Evolutionary conservation across 1,140 invertebrate species (phyloP).

Genomic region (Pissodes strobi): DNA sequence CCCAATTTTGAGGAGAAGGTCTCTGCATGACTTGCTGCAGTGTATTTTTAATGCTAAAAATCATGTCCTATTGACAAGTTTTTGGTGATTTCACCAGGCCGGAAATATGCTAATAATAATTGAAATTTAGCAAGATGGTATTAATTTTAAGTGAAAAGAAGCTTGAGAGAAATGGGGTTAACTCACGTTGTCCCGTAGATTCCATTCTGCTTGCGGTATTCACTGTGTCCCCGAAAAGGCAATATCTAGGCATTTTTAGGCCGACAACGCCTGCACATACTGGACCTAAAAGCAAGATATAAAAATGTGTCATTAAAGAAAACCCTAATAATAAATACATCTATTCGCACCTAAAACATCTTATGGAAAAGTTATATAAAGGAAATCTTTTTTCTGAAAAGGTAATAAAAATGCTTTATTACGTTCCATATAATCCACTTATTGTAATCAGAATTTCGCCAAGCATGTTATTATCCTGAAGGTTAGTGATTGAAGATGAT

Average conservation of each 20-base stretch:
- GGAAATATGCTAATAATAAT: no score
- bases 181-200: conserved; percentile 77
- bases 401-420: neutral
- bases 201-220: conserved; percentile 95
- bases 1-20: conserved; percentile 73
- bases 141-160: no score
- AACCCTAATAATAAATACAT: conserved; percentile 13
- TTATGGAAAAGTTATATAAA: neutral
- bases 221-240: conserved; percentile 88
- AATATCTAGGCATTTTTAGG: conserved; percentile 88
- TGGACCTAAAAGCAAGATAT: conserved; percentile 66
- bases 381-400: neutral
- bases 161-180: neutral
- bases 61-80: no score
- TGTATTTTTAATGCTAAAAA: conserved; percentile 81
- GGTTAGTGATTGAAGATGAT: no score
- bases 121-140: no score
- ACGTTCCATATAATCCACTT: no score
- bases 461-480: no score
- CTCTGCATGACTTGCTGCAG: conserved; percentile 76
- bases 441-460: no score
- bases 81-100: no score
- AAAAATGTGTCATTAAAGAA: no score
- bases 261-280: conserved; percentile 89
- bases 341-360: neutral